Evolutionary conservation across 2,113 vertebrate genomes (phyloP).

Genomic region (Mionectes macconnelli): DNA sequence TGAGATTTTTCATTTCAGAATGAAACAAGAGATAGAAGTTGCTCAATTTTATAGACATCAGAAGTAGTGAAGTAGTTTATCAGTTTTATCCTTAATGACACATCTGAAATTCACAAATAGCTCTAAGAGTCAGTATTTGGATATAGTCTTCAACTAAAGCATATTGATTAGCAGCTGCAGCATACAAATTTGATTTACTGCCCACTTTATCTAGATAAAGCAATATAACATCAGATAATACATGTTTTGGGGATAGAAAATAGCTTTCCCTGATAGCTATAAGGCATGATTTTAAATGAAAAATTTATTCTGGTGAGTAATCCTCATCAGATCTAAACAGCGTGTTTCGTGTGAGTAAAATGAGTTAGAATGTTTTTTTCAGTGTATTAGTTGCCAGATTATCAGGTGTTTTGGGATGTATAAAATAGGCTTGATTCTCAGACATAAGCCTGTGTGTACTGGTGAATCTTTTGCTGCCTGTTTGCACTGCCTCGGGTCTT

Average conservation of each 20-base stretch:
- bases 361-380: neutral
- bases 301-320: neutral
- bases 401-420: neutral
- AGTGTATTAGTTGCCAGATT: neutral
- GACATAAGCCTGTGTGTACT: neutral
- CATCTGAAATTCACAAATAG: neutral
- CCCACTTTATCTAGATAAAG: slow-evolving; percentile 3
- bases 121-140: neutral
- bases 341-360: neutral
- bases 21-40: neutral
- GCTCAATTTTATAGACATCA: neutral
- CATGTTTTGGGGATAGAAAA: neutral
- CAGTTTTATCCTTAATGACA: neutral
- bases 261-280: neutral
- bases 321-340: neutral
- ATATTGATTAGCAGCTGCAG: slow-evolving; percentile 17
- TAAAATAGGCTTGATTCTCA: neutral
- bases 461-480: neutral
- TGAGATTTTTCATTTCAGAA: slow-evolving; percentile 7
- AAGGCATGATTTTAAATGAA: slow-evolving; percentile 19
- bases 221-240: neutral
- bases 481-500: neutral
- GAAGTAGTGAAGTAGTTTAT: neutral
- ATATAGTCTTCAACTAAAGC: neutral
- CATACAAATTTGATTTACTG: neutral